These are phyloP conservation scores for Lepidonotus clava DNA, from an alignment of 2,888 invertebrate genomes.

Conservation along the genomic window DNA sequence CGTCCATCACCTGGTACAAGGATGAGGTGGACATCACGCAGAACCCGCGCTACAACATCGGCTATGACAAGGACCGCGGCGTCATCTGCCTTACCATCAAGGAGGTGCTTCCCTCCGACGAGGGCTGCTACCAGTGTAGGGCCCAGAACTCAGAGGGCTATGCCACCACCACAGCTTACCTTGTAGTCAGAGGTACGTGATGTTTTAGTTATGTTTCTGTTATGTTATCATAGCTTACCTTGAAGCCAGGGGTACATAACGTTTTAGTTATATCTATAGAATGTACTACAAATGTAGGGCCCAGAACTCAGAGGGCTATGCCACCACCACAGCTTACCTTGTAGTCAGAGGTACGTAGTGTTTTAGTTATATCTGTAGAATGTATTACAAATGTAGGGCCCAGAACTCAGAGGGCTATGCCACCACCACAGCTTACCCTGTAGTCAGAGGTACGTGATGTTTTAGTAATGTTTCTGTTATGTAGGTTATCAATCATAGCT, in stretches of 20 bases:
- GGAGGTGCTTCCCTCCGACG: constrained; percentile 73
- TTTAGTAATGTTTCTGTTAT: too few relatives aligned
- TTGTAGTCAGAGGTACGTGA: constrained; percentile 77
- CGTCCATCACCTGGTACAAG: constrained; percentile 79
- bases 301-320: constrained; percentile 78
- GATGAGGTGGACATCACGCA: constrained; percentile 77
- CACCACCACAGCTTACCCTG: too few relatives aligned
- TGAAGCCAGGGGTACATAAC: too few relatives aligned
- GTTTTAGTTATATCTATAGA: too few relatives aligned
- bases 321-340: constrained; percentile 78
- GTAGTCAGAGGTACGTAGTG: constrained; percentile 74
- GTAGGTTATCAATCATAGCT: too few relatives aligned
- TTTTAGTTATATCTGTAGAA: too few relatives aligned
- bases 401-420: too few relatives aligned
- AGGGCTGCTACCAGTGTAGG: constrained; percentile 77
- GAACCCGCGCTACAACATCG: constrained; percentile 74
- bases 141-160: constrained; percentile 79
- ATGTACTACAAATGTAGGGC: constrained; percentile 78
- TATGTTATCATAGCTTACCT: too few relatives aligned
- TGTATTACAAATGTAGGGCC: too few relatives aligned
- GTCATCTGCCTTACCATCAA: constrained; percentile 75
- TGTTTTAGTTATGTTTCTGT: too few relatives aligned
- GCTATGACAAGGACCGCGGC: constrained; percentile 68
- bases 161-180: constrained; percentile 78
- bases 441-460: too few relatives aligned